Conservation (phyloP, 2,888 invertebrate genomes). For the Argyra leucocephala region DNA sequence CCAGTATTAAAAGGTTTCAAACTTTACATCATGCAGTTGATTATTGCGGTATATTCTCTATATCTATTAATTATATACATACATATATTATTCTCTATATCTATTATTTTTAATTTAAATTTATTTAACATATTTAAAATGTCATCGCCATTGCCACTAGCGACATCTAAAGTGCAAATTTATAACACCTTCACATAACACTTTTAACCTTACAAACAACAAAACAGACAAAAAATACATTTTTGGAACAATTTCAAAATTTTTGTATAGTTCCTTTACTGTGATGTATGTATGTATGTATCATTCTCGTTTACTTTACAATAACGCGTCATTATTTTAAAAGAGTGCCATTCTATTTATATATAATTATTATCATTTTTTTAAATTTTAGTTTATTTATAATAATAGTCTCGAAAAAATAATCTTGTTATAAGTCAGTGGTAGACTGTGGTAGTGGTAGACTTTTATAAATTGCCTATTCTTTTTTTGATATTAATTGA, state of each 20-base stretch:
- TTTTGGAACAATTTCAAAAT: neutral
- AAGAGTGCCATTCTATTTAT: neutral
- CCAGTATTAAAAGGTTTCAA: too few species aligned
- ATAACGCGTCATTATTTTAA: neutral
- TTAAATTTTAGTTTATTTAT: too few species aligned
- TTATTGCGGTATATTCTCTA: too few species aligned
- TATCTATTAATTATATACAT: too few species aligned
- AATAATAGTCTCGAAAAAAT: too few species aligned
- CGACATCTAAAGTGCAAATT: constrained; percentile 2
- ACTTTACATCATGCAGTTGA: too few species aligned
- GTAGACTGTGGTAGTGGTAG: too few species aligned
- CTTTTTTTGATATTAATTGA: too few species aligned
- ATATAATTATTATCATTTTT: neutral
- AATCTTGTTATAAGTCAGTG: too few species aligned
- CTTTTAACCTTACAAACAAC: neutral
- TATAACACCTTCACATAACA: neutral
- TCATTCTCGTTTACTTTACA: neutral
- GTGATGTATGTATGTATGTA: neutral
- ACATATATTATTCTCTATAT: too few species aligned
- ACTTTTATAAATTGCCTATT: too few species aligned
- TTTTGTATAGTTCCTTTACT: neutral
- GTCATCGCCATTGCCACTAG: neutral
- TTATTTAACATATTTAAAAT: neutral
- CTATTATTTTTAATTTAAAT: too few species aligned
- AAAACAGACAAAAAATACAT: neutral